Evolutionary conservation across 2,888 invertebrate species (phyloP).

Genomic region (Nomada goodeniana): DNA sequence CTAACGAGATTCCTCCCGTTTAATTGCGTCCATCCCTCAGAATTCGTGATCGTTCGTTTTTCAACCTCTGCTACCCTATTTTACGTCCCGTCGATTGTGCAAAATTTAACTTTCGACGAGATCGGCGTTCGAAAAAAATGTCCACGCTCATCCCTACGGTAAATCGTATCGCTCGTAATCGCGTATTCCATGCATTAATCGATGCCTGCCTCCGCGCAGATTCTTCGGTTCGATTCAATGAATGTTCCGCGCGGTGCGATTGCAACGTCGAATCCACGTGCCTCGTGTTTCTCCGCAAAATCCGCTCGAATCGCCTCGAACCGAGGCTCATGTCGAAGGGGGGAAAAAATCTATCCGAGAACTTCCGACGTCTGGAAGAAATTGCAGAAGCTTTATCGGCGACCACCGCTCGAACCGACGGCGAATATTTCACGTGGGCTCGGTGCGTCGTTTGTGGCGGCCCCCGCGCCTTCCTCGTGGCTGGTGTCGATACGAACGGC

Average conservation of each 20-base stretch:
- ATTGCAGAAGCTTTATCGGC: conserved; percentile 46
- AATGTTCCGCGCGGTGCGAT: too few species aligned
- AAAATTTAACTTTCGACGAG: not conserved
- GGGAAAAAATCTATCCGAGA: not conserved
- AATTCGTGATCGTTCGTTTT: not conserved
- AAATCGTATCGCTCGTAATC: too few species aligned
- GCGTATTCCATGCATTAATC: too few species aligned
- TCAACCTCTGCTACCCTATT: not conserved
- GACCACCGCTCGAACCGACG: conserved; percentile 17
- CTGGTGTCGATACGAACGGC: conserved; percentile 34
- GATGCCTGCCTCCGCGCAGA: too few species aligned
- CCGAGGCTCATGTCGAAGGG: too few species aligned
- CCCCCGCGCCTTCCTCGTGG: not conserved
- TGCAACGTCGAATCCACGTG: not conserved
- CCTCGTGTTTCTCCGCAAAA: not conserved
- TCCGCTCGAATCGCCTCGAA: not conserved
- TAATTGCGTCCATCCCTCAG: conserved; percentile 4
- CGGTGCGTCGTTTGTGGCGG: conserved; percentile 25
- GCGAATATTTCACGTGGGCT: conserved; percentile 46
- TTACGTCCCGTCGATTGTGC: not conserved
- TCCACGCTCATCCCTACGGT: too few species aligned
- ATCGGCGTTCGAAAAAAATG: too few species aligned
- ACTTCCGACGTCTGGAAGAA: conserved; percentile 21
- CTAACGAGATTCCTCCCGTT: conserved; percentile 24
- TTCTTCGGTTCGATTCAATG: too few species aligned